phyloP scores from a whole-genome alignment of 2,113 vertebrate genomes.

The Rousettus leschenaultii region DNA sequence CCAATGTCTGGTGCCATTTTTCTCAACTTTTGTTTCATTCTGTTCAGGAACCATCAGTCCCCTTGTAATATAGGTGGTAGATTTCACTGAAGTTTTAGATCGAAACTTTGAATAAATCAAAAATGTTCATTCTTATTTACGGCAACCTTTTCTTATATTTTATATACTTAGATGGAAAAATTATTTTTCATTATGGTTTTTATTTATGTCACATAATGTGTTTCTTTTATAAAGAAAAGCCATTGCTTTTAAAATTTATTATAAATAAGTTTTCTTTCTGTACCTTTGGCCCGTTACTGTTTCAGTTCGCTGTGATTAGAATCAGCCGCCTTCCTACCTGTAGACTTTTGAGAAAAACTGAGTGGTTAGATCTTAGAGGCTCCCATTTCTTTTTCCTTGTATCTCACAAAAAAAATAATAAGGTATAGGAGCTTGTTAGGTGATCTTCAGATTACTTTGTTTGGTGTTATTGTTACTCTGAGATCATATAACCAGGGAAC shows the following conservation, averaged over 20 bases:
- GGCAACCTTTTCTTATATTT: conserved; percentile 70
- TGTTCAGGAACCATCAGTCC: conserved; percentile 65
- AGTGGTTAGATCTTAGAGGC: neutral
- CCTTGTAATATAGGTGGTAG: conserved; percentile 75
- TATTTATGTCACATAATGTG: conserved; percentile 60
- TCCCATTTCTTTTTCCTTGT: neutral
- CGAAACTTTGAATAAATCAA: conserved; percentile 76
- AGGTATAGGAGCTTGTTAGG: neutral
- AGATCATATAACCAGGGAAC: neutral
- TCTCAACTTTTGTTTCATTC: conserved; percentile 66
- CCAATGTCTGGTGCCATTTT: conserved; percentile 57
- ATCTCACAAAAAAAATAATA: conserved; percentile 3
- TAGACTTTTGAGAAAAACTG: neutral
- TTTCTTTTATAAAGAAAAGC: conserved; percentile 64
- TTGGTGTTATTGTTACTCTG: neutral
- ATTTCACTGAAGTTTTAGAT: conserved; percentile 70
- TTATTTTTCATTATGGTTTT: conserved; percentile 46
- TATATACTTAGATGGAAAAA: conserved; percentile 50
- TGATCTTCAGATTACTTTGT: neutral
- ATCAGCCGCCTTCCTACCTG: neutral
- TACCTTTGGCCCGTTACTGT: neutral
- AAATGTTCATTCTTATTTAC: conserved; percentile 69
- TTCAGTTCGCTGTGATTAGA: conserved; percentile 14
- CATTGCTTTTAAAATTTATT: conserved; percentile 38
- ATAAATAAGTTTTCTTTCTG: conserved; percentile 51